Percentiles rank a stretch among this genome's conserved stretches.
phyloP scores from a whole-genome alignment of 2,888 invertebrate genomes.

The Teinopalpus imperialis region DNA sequence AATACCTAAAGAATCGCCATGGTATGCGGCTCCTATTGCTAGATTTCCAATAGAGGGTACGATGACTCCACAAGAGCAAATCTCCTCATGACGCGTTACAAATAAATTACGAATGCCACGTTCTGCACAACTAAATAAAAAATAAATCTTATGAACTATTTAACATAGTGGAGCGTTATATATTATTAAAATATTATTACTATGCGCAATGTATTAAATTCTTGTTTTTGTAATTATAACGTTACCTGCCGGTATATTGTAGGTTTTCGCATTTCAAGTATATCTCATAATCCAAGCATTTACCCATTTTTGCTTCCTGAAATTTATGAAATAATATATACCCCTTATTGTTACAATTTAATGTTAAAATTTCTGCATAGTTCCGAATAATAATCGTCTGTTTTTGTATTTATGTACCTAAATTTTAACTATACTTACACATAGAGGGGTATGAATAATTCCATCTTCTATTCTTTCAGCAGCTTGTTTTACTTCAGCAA shows the following conservation, averaged over 20 bases:
- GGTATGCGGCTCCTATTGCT: conserved; percentile 70
- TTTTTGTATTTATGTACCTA: neutral
- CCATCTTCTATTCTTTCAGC: conserved; percentile 64
- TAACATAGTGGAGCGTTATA: too few species aligned
- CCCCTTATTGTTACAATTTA: too few species aligned
- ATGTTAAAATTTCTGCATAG: too few species aligned
- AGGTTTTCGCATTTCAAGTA: conserved; percentile 94
- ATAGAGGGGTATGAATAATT: conserved; percentile 71
- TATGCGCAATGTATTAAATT: too few species aligned
- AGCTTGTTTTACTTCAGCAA: conserved; percentile 65
- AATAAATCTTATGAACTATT: neutral
- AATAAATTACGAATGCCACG: conserved; percentile 67
- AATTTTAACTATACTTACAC: conserved; percentile 55
- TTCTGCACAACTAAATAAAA: conserved; percentile 56
- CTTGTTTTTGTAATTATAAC: too few species aligned
- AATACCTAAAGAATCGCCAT: conserved; percentile 59
- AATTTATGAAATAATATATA: conserved; percentile 31
- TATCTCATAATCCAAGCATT: conserved; percentile 84
- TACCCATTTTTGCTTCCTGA: conserved; percentile 73
- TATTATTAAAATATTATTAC: too few species aligned
- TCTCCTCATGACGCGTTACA: conserved; percentile 46
- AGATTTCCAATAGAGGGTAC: conserved; percentile 70
- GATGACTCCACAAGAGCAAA: conserved; percentile 54
- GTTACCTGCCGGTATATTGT: conserved; percentile 91
- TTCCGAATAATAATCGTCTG: neutral